phyloP scores from a whole-genome alignment of 2,888 invertebrate genomes.

The Drosophila differens region DNA sequence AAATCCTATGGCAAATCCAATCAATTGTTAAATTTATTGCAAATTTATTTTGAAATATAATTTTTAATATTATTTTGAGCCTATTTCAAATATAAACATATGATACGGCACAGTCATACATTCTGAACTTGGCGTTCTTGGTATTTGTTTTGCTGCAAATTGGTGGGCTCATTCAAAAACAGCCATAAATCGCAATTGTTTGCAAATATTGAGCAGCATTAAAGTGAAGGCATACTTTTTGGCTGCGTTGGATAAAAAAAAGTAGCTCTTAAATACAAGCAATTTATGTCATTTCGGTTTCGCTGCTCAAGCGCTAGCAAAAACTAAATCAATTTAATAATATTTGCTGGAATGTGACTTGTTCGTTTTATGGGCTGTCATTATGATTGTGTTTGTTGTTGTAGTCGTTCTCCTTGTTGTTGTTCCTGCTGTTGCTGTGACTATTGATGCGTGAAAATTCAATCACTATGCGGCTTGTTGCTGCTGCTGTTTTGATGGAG shows the following conservation, averaged over 20 bases:
- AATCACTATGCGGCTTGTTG: slow-evolving; percentile 59
- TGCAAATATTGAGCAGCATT: background rate
- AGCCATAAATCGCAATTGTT: background rate
- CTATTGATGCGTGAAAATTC: slow-evolving; percentile 76
- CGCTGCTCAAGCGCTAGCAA: slow-evolving; percentile 23
- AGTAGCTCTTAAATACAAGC: slow-evolving; percentile 47
- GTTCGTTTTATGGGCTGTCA: slow-evolving; percentile 60
- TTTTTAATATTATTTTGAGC: background rate
- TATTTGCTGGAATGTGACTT: slow-evolving; percentile 54
- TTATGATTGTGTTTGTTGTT: slow-evolving; percentile 38
- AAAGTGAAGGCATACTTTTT: slow-evolving; percentile 45
- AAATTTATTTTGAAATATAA: background rate
- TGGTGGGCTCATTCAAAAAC: slow-evolving; percentile 4
- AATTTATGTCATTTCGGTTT: slow-evolving; percentile 75
- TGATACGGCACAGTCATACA: background rate
- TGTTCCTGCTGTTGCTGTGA: slow-evolving; percentile 29
- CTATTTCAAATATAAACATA: background rate
- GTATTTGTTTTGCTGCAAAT: slow-evolving; percentile 3
- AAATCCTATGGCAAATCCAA: background rate
- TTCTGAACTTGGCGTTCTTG: background rate
- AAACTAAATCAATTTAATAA: slow-evolving; percentile 43
- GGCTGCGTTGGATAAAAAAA: slow-evolving; percentile 5
- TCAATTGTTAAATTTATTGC: background rate
- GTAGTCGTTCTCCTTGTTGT: slow-evolving; percentile 18
- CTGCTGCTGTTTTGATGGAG: slow-evolving; percentile 36